phyloP scores from a whole-genome alignment of 2,113 vertebrate genomes.

The Dipodomys merriami region DNA sequence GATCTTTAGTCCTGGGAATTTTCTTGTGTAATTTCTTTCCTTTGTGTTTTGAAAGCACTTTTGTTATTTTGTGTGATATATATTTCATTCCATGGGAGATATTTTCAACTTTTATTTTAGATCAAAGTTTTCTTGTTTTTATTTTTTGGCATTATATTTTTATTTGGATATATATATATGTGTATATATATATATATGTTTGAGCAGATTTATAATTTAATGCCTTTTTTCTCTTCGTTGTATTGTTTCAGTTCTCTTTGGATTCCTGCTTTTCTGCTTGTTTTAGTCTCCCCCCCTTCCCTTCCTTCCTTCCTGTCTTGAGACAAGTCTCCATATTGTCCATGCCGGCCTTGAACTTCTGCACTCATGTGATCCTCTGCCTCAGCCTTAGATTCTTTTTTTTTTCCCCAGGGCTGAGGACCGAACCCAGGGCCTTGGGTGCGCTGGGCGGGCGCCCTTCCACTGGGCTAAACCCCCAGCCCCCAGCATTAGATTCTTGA shows the following conservation, averaged over 20 bases:
- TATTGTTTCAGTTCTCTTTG: conserved; percentile 10
- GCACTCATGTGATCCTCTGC: neutral
- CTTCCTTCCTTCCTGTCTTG: neutral
- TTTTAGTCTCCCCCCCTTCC: neutral
- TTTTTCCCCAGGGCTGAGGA: no score
- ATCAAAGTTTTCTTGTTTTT: neutral
- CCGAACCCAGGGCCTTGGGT: no score
- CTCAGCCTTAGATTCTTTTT: neutral
- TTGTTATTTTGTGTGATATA: neutral
- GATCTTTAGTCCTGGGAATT: neutral
- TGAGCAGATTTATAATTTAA: neutral
- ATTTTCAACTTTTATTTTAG: neutral
- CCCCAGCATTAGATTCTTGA: neutral
- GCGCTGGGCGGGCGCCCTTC: no score
- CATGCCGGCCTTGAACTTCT: neutral
- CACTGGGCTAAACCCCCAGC: no score
- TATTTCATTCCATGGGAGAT: neutral
- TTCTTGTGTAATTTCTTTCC: neutral
- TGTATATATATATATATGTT: neutral
- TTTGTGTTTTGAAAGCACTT: neutral
- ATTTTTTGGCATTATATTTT: neutral
- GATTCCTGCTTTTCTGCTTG: conserved; percentile 39
- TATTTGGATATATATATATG: neutral
- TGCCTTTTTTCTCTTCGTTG: rapidly evolving
- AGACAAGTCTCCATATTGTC: neutral